Evolutionary conservation across 2,113 vertebrate species (phyloP), one percentile per base, ranked within the genome.

Genomic region (Turnix velox): DNA sequence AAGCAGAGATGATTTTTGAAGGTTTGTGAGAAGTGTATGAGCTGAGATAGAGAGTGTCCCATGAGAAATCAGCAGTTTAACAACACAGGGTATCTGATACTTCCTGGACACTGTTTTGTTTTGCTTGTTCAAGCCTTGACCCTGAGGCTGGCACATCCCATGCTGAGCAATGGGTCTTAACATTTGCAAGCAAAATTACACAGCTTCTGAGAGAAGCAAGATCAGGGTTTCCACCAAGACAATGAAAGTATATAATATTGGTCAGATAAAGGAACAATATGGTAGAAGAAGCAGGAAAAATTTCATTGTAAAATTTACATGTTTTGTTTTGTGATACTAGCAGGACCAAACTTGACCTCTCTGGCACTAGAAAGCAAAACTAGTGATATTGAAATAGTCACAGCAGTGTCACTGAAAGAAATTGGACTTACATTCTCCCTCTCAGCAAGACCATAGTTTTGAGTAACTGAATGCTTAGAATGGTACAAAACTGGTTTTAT

Each of bases 401-500:
- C 45, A 89, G 20, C 4, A 35, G 16, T 12, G 13, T 28, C 59
- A 46, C 18, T 14, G 16, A 72, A 12, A 40, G 82, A 20, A 63
- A 57, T 4, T 13, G 45, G 46, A 35, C 37, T 67, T 35, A 73
- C 30, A 6, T 39, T 69, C 23, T 23, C 12, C 20, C 12, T 3
- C 17, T n/a, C 7, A 39, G 30, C 28, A 67, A 67, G n/a, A 30
- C 14, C 0, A 0, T 9, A 37, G 33, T 61, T 86, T 84, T 65
- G 49, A 52, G 28, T 31, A 77, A 43, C 30, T 62, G 25, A n/a
- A n/a, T 23, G 27, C 33, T 67, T 51, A 39, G 22, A 77, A 54
- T 0, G 0, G 24, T 43, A 39, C 45, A 40, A 48, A 77, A 42
- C 10, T 0, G 0, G 13, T 15, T 69, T 58, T 55, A 51, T 72